Evolutionary conservation across 2,113 vertebrate species (phyloP).

Genomic region (Perognathus longimembris): DNA sequence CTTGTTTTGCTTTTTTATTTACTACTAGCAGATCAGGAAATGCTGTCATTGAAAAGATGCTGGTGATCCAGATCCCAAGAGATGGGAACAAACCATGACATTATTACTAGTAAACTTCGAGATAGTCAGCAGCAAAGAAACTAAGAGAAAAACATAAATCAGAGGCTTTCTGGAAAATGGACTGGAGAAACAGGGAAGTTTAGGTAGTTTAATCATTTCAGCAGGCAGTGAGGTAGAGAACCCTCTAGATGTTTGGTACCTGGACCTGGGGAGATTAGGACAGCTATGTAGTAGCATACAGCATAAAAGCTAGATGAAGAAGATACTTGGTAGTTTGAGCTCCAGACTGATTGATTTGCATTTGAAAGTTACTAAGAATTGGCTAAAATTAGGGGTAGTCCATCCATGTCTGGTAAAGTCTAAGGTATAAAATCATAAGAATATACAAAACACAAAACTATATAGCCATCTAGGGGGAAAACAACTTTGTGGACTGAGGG

Average conservation of each 20-base stretch:
- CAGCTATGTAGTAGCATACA: not conserved
- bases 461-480: not conserved
- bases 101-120: not conserved
- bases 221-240: not conserved
- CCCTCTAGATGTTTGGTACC: not conserved
- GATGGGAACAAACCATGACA: not conserved
- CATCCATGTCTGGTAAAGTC: not conserved
- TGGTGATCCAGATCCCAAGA: not conserved
- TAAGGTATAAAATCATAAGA: not conserved
- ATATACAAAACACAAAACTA: not conserved
- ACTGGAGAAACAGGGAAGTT: too few species aligned
- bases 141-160: not conserved
- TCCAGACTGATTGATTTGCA: not conserved
- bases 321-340: too few species aligned
- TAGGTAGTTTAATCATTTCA: too few species aligned
- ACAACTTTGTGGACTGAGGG: not conserved
- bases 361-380: not conserved
- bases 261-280: not conserved
- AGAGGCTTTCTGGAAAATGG: not conserved
- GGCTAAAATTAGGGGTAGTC: not conserved
- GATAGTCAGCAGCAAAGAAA: not conserved
- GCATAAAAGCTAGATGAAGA: not conserved
- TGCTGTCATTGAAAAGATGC: not conserved
- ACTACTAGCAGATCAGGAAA: not conserved
- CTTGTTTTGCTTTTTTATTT: too few species aligned